These are phyloP conservation scores for Leptopterna dolabrata DNA, from an alignment of 2,888 invertebrate species.

Conservation along the genomic window DNA sequence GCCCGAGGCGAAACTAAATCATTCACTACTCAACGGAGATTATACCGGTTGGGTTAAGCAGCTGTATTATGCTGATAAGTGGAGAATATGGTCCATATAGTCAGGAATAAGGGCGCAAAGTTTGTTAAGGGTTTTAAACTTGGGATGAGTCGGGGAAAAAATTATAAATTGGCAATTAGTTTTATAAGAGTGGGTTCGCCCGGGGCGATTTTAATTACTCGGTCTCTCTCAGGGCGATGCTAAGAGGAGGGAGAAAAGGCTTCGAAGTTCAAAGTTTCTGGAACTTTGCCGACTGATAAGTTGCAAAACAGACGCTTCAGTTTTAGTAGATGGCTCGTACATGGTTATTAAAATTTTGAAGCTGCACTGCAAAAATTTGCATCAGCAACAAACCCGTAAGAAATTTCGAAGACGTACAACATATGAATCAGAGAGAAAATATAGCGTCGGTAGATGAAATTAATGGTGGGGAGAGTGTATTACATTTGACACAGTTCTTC, in stretches of 20 bases:
- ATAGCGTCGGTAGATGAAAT: too few species aligned
- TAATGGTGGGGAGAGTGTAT: too few species aligned
- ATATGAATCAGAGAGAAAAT: too few species aligned
- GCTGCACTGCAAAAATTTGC: too few species aligned
- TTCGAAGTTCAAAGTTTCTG: neutral
- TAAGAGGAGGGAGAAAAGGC: neutral
- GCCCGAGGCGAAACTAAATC: neutral
- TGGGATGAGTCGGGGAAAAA: neutral
- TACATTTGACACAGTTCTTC: too few species aligned
- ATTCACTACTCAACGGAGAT: neutral
- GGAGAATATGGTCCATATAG: neutral
- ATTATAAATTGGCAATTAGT: slow-evolving; percentile 36
- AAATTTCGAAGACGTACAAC: too few species aligned
- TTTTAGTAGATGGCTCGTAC: too few species aligned
- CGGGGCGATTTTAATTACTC: neutral
- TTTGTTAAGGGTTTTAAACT: slow-evolving; percentile 19
- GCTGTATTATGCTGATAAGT: slow-evolving; percentile 13
- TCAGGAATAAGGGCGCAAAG: neutral
- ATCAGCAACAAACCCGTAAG: too few species aligned
- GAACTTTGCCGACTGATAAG: neutral
- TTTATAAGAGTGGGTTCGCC: neutral
- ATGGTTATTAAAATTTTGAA: too few species aligned
- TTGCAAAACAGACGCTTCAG: neutral
- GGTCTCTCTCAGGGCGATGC: neutral
- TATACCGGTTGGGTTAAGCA: slow-evolving; percentile 14